These are phyloP conservation scores for Drosophila histrio DNA, from an alignment of 2,888 invertebrate genomes.

Conservation along the genomic window DNA sequence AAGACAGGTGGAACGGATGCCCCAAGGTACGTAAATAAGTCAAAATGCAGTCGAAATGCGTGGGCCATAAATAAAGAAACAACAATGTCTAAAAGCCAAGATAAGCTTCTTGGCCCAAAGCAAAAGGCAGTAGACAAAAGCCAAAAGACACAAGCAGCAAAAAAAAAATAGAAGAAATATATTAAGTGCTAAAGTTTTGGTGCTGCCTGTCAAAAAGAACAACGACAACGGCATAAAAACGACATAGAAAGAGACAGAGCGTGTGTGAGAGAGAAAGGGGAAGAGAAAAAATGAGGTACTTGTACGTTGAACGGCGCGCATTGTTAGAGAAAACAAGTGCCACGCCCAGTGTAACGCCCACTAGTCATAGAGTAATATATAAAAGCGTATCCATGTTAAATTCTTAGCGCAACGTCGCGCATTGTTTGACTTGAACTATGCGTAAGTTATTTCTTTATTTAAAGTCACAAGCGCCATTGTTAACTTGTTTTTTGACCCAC, in stretches of 20 bases:
- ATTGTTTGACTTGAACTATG: conserved; percentile 74
- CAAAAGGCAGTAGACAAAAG: conserved; percentile 13
- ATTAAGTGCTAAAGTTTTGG: conserved; percentile 70
- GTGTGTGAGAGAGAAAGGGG: neutral
- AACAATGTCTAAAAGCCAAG: conserved; percentile 37
- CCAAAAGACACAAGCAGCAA: conserved; percentile 17
- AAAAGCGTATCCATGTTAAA: conserved; percentile 63
- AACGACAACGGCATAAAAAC: conserved; percentile 18
- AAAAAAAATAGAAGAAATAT: conserved; percentile 34
- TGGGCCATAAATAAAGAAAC: conserved; percentile 58
- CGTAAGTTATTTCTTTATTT: conserved; percentile 75
- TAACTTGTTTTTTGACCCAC: conserved; percentile 56
- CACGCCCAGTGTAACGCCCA: conserved; percentile 38
- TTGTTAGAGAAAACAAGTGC: conserved; percentile 49
- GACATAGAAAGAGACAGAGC: neutral
- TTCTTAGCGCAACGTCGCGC: conserved; percentile 65
- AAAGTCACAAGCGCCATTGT: conserved; percentile 65
- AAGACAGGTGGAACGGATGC: conserved; percentile 34
- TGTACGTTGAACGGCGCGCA: conserved; percentile 42
- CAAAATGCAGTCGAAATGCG: conserved; percentile 51
- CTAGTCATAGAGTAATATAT: conserved; percentile 35
- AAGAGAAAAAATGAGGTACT: conserved; percentile 45
- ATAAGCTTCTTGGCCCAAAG: conserved; percentile 23
- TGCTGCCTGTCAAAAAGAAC: conserved; percentile 48
- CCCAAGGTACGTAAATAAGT: conserved; percentile 66